Evolutionary conservation across 2,888 invertebrate species (phyloP).

Genomic region (Nymphalis c-album): DNA sequence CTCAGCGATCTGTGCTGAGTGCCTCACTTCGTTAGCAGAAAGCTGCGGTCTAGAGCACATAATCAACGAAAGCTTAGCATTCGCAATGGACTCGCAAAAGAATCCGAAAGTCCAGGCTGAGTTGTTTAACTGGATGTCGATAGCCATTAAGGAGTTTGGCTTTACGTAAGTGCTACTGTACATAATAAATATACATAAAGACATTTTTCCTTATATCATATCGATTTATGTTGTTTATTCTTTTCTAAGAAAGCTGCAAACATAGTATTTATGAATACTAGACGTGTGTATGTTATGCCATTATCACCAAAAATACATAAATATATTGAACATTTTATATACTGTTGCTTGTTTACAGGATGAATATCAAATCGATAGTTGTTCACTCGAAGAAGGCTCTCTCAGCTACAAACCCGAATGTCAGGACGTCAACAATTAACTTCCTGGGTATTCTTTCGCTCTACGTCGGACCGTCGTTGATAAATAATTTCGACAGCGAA

Average conservation of each 20-base stretch:
- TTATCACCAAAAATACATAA: no score
- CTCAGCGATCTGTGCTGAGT: slow-evolving; percentile 84
- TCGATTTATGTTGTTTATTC: no score
- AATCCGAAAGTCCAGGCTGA: slow-evolving; percentile 96
- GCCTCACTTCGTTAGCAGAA: slow-evolving; percentile 89
- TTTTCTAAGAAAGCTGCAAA: no score
- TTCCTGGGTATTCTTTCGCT: slow-evolving; percentile 89
- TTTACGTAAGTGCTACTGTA: slow-evolving; percentile 83
- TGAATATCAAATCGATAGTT: slow-evolving; percentile 87
- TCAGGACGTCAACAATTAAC: slow-evolving; percentile 88
- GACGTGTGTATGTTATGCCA: no score
- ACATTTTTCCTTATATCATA: no score
- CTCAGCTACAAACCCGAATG: slow-evolving; percentile 91
- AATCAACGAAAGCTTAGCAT: slow-evolving; percentile 85
- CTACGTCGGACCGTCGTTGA: slow-evolving; percentile 88
- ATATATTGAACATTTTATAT: no score
- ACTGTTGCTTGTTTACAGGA: slow-evolving; percentile 51
- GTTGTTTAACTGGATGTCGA: slow-evolving; percentile 89
- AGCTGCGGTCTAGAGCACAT: slow-evolving; percentile 88
- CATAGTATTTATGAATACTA: no score
- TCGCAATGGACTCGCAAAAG: slow-evolving; percentile 90
- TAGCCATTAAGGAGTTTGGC: slow-evolving; percentile 92
- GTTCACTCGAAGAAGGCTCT: slow-evolving; percentile 92
- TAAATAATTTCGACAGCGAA: slow-evolving; percentile 92
- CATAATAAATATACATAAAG: background rate